Evolutionary conservation across 2,888 invertebrate genomes (phyloP), one percentile per base, ranked within the genome.

Genomic region (Glaucopsyche alexis): DNA sequence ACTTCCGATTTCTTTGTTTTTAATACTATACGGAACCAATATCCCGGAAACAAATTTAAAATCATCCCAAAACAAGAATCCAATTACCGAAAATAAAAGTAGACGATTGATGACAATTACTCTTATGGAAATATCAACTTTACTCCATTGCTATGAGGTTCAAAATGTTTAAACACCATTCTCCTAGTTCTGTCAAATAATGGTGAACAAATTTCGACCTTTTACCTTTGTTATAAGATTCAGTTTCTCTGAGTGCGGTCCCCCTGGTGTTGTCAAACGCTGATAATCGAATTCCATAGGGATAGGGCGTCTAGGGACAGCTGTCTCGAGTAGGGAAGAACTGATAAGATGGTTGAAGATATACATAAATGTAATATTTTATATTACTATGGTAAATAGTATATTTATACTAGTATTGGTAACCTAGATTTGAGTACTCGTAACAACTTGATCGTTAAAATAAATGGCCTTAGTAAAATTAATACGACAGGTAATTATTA

Each of bases 1-100:
- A n/a, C n/a, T n/a, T n/a, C n/a, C n/a, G n/a, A n/a, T 7, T 42
- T 42, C 7, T 42, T 42, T 42, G 0, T 42, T 8, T 42, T 6
- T 8, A 7, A 29, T 29, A 29, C 7, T 9, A 1, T 19, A 55
- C 60, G 60, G 60, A 60, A 38, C 60, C 29, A 60, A 60, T 19
- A 60, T 11, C 38, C 60, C 60, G 60, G 29, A 38, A 60, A 60
- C 38, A 60, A 29, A 60, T 60, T 29, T 29, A 60, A 60, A 60
- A 60, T 29, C 60, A 60, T 60, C 60, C 29, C 29, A 38, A 60
- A 60, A 60, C 60, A 60, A 60, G 60, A 60, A 60, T 60, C 29
- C 29, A 29, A 60, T 60, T 29, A 29, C 60, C 60, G 60, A 14
- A 60, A 38, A 60, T 60, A 60, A 60, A 60, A 60, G 29, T 60